Evolutionary conservation across 1,140 invertebrate genomes (phyloP).

Genomic region (Tetragonula clypearis): DNA sequence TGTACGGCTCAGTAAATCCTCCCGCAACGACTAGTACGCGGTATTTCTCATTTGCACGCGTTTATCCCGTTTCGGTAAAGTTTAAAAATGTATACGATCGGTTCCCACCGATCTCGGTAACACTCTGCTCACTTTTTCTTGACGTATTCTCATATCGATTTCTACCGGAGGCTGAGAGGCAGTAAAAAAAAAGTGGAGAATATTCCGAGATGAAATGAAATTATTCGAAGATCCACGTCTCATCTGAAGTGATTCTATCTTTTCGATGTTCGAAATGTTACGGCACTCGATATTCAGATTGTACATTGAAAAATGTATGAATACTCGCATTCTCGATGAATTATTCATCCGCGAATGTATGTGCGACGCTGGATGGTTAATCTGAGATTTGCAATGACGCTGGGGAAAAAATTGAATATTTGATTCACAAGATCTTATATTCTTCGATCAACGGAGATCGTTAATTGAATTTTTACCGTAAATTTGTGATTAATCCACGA

Average conservation of each 20-base stretch:
- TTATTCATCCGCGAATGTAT: neutral
- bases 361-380: neutral
- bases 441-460: neutral
- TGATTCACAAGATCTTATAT: neutral
- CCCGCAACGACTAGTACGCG: neutral
- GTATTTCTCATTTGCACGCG: neutral
- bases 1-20: neutral
- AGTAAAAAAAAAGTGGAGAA: neutral
- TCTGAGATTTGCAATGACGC: neutral
- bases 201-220: neutral
- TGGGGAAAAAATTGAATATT: neutral
- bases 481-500: too few species aligned
- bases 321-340: neutral
- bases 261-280: neutral
- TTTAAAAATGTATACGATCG: neutral
- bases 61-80: neutral
- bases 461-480: neutral
- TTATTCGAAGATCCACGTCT: neutral
- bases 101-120: neutral
- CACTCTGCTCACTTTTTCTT: neutral
- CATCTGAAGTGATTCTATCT: too few species aligned
- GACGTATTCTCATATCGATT: neutral
- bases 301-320: constrained; percentile 5
- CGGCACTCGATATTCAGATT: neutral
- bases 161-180: too few species aligned